Base-by-base conservation (phyloP, 2,888 invertebrate species). In the Drosophila meridiana region DNA sequence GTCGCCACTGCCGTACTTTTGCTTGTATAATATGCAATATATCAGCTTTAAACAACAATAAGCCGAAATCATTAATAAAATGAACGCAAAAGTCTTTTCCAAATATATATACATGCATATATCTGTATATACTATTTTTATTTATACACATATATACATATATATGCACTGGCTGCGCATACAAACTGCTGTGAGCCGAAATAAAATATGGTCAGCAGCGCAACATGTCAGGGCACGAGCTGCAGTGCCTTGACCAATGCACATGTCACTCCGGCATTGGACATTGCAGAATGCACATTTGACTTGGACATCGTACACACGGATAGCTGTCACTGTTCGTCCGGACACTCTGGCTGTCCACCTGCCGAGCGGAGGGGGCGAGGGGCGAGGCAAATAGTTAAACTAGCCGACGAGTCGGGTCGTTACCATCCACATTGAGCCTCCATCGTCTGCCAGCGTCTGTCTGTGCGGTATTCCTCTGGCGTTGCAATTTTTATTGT, bases 161-260 rank as follows among this genome's bases (percentile, higher is more conserved):
- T 43, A 13, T 32, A 6, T n/a, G 13, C 47, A 5, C n/a, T 30
- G 32, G 11, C 20, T 9, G 20, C 6, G 70, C 59, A 63, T 36
- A 38, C 57, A 52, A 74, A 62, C 57, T 63, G 36, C 58, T 53
- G 38, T 43, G 45, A 68, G 43, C 52, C 45, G 65, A 59, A 75
- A 76, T 69, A 76, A 76, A 76, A 76, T 76, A 70, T 76, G 62
- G 62, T 70, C 62, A 45, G 42, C 53, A 65, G 70, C 53, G 70
- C 56, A 62, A 55, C 65, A 65, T 75, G 69, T 76, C 76, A 70
- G 34, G 47, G 48, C 40, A 34, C 59, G 52, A 34, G 59, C 4
- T 42, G 55, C 59, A 53, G 30, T 45, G 68, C 42, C 59, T 69
- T 61, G 64, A 58, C 76, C 63, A 50, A 61, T 57, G 69, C 69